These are phyloP conservation scores for Delphinapterus leucas DNA, from an alignment of 2,113 vertebrate genomes.

Conservation along the genomic window DNA sequence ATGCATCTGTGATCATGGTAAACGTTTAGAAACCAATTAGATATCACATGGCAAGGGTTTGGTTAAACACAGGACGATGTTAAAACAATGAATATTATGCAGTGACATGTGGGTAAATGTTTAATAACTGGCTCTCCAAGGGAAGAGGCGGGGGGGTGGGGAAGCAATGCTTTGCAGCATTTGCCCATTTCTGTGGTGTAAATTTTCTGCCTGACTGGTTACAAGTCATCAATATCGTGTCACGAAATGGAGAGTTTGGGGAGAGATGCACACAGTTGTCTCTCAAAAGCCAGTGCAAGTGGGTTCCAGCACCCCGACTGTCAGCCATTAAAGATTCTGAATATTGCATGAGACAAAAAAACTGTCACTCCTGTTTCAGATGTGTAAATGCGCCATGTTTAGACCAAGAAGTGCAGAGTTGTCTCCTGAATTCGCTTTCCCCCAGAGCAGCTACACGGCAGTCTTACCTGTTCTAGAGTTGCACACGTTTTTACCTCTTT, in stretches of 20 bases:
- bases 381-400: background rate
- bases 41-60: background rate
- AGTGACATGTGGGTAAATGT: background rate
- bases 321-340: background rate
- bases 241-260: background rate
- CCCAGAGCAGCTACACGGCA: background rate
- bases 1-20: background rate
- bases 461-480: accelerated
- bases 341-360: background rate
- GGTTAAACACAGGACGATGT: background rate
- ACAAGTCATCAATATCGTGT: background rate
- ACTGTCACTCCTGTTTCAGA: background rate
- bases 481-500: background rate
- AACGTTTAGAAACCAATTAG: background rate
- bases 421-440: background rate
- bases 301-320: too few relatives aligned
- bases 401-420: background rate
- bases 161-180: background rate
- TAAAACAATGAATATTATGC: background rate
- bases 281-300: background rate
- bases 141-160: background rate
- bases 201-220: background rate
- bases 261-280: background rate
- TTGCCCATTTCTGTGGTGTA: background rate
- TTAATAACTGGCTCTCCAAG: background rate